These are phyloP conservation scores for Ascidia mentula DNA, from an alignment of 23 tunicate species.

Conservation along the genomic window DNA sequence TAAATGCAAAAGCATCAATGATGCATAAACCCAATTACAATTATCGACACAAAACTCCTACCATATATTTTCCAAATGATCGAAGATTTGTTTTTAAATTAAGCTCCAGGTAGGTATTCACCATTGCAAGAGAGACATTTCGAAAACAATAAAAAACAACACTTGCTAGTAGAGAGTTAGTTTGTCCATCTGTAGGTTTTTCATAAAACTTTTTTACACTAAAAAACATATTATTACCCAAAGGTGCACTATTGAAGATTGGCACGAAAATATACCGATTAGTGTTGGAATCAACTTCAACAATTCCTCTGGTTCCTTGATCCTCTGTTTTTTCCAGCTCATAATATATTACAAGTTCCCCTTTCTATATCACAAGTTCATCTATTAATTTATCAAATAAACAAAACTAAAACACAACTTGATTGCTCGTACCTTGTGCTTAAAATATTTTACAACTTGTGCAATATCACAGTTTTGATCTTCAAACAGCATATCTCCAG, in stretches of 20 bases:
- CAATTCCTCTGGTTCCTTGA: slow-evolving; percentile 72
- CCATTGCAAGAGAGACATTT: slow-evolving; percentile 39
- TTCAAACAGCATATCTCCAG: slow-evolving; percentile 98
- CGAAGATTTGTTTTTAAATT: slow-evolving; percentile 13
- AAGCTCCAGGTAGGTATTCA: slow-evolving; percentile 37
- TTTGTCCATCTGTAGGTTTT: slow-evolving; percentile 60
- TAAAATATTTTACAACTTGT: slow-evolving; percentile 77
- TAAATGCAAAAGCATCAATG: background rate
- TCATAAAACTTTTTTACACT: slow-evolving; percentile 72
- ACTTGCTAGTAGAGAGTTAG: slow-evolving; percentile 74
- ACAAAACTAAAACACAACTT: background rate
- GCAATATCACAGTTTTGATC: slow-evolving; percentile 88
- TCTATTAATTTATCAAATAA: background rate
- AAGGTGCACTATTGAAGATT: too few species aligned
- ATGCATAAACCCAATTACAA: background rate
- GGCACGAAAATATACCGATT: slow-evolving; percentile 18
- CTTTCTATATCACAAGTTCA: slow-evolving; percentile 10
- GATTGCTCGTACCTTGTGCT: slow-evolving; percentile 31
- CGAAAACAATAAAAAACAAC: slow-evolving; percentile 90
- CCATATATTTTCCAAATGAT: slow-evolving; percentile 87
- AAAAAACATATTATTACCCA: background rate
- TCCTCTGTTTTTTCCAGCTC: slow-evolving; percentile 81
- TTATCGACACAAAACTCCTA: background rate
- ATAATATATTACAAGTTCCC: slow-evolving; percentile 86
- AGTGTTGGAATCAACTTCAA: slow-evolving; percentile 69